Percentiles rank a stretch among this genome's conserved stretches.
Evolutionary conservation across 2,113 vertebrate species (phyloP).

Genomic region (Grallaria varia): DNA sequence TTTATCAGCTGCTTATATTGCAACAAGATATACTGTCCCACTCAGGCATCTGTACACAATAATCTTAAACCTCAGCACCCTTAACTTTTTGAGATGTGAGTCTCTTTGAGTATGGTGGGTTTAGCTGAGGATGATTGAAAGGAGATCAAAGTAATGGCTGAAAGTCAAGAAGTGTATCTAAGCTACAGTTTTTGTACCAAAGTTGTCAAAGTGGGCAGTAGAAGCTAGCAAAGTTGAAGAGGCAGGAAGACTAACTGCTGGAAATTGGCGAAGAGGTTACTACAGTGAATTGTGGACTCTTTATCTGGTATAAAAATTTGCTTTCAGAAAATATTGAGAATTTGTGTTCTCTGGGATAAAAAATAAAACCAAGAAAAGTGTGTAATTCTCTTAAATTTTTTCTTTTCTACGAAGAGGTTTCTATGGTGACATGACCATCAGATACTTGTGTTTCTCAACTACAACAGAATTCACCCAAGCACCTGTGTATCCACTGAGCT

Average conservation of each 20-base stretch:
- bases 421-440: no score
- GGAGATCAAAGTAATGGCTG: neutral
- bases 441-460: no score
- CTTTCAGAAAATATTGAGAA: neutral
- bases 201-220: neutral
- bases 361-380: neutral
- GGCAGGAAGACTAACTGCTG: neutral
- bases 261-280: neutral
- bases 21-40: neutral
- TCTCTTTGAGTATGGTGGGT: neutral
- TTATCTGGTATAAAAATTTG: neutral
- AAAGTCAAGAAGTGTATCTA: neutral
- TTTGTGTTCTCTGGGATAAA: neutral
- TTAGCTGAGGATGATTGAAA: neutral
- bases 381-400: neutral
- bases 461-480: no score
- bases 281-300: neutral
- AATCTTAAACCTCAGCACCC: neutral
- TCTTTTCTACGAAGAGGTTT: no score
- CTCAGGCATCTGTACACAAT: neutral
- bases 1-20: neutral
- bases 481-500: no score
- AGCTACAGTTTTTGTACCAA: neutral
- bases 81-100: neutral
- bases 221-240: neutral